Evolutionary conservation across 2,888 invertebrate species (phyloP).

Genomic region (Crocallis elinguaria): DNA sequence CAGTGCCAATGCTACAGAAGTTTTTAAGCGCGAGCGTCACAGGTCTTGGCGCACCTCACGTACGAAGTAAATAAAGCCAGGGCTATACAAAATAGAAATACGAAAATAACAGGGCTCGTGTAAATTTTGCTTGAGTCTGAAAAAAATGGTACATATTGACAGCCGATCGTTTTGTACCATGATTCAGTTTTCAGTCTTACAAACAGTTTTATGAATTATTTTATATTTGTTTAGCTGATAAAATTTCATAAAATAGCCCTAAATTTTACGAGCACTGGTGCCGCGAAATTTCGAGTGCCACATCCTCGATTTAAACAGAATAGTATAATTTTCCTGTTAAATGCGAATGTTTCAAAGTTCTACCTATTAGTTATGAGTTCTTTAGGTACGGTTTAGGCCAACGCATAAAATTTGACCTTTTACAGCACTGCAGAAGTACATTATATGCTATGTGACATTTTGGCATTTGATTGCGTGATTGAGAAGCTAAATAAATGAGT

Average conservation of each 20-base stretch:
- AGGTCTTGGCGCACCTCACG: conserved; percentile 78
- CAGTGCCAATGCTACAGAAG: conserved; percentile 80
- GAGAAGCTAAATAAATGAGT: conserved; percentile 67
- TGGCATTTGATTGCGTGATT: conserved; percentile 61
- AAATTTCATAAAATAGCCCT: conserved; percentile 14
- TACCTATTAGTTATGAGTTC: not conserved
- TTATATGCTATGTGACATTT: conserved; percentile 46
- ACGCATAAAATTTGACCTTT: not conserved
- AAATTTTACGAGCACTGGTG: conserved; percentile 13
- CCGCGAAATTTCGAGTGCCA: conserved; percentile 8
- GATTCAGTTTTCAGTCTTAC: conserved; percentile 9
- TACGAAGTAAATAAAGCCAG: conserved; percentile 73
- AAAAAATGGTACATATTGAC: conserved; percentile 49
- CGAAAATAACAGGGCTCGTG: conserved; percentile 62
- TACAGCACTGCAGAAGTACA: conserved; percentile 7
- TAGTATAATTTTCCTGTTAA: conserved; percentile 10
- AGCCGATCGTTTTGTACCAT: conserved; percentile 34
- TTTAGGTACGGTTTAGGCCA: not conserved
- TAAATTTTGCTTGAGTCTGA: conserved; percentile 54
- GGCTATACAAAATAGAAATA: conserved; percentile 73
- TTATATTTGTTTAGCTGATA: conserved; percentile 21
- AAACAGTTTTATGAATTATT: conserved; percentile 2
- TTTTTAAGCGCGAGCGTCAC: conserved; percentile 73
- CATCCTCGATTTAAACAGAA: conserved; percentile 1
- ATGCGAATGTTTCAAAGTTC: not conserved